Percentiles rank a stretch among this genome's conserved stretches.
phyloP scores from a whole-genome alignment of 2,797 vertebrate species.

The Morelia viridis region DNA sequence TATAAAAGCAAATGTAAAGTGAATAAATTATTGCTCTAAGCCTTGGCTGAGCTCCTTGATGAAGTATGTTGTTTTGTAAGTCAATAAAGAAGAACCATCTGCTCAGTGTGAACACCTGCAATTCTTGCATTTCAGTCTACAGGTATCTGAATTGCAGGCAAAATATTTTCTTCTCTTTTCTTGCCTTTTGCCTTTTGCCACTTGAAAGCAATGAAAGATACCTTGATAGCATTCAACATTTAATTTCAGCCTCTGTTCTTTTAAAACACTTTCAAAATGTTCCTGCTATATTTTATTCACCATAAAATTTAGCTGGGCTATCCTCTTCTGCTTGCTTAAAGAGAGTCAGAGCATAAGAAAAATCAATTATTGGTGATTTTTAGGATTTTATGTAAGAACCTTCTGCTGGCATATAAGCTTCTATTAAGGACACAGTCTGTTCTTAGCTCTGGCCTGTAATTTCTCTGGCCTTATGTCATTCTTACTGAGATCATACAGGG shows the following conservation, averaged over 20 bases:
- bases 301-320: neutral
- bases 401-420: neutral
- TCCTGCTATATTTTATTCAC: neutral
- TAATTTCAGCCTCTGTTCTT: neutral
- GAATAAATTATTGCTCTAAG: neutral
- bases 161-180: conserved; percentile 36
- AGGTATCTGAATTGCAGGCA: conserved; percentile 25
- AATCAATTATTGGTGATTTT: neutral
- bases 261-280: neutral
- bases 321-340: neutral
- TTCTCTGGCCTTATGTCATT: neutral
- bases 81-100: conserved; percentile 26
- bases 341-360: neutral
- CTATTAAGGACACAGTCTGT: neutral
- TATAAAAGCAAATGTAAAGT: neutral
- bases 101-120: conserved; percentile 1
- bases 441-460: neutral
- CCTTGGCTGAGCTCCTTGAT: conserved; percentile 14
- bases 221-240: neutral
- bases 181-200: neutral
- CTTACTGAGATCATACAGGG: neutral
- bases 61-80: conserved; percentile 29
- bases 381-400: neutral
- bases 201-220: conserved; percentile 24
- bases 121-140: conserved; percentile 13